A percentile compares a stretch with the other conserved stretches of the same genome.
Conservation (phyloP, 1,140 invertebrate species). For the Melipona quadrifasciata region DNA sequence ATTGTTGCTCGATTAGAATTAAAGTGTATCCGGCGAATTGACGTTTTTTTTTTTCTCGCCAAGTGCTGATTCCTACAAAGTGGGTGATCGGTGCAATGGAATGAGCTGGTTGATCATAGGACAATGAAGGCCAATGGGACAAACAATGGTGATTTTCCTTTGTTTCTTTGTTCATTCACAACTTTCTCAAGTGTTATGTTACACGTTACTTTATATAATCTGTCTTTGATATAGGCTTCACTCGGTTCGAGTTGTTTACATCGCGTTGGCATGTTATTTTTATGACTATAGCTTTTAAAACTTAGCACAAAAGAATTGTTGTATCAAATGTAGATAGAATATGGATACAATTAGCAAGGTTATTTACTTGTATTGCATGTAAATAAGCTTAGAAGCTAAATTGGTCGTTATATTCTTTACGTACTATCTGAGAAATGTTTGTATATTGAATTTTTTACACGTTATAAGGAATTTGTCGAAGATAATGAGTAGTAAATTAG, state of each 20-base stretch:
- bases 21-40: not conserved
- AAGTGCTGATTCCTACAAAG: slow-evolving; percentile 53
- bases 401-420: not conserved
- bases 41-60: not conserved
- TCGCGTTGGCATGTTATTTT: not conserved
- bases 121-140: slow-evolving; percentile 82
- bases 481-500: not conserved
- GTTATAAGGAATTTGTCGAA: not conserved
- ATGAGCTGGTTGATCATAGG: slow-evolving; percentile 74
- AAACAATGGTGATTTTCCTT: slow-evolving; percentile 78
- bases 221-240: not conserved
- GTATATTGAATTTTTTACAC: not conserved
- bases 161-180: not conserved
- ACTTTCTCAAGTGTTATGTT: no score
- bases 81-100: slow-evolving; percentile 70
- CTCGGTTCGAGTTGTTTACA: slow-evolving; percentile 6
- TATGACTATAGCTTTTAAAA: not conserved
- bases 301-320: not conserved
- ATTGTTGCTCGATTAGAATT: not conserved
- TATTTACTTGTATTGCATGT: no score
- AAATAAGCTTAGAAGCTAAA: not conserved
- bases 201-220: not conserved
- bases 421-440: not conserved
- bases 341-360: not conserved
- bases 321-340: not conserved